Base-by-base conservation (phyloP, 2,113 vertebrate genomes). In the Syngnathus scovelli region DNA sequence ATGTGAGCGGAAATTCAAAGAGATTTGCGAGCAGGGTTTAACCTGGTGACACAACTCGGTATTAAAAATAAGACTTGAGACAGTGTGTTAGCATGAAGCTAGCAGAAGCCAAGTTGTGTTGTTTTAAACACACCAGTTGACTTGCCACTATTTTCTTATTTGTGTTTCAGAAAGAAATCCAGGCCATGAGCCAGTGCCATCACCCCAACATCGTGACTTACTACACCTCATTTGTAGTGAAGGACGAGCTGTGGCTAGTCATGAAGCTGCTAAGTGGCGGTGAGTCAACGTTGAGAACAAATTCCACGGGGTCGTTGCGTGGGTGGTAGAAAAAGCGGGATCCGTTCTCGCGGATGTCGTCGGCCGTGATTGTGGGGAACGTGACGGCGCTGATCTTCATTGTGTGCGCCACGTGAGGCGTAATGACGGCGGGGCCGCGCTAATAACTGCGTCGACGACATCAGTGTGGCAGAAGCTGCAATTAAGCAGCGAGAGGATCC, bases 191-290 rank as follows among this genome's bases (percentile, higher is more conserved):
- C 84, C 96, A 99, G 85, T 99, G 96, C 85, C 94, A 99, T 85
- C 96, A 99, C 77, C 95, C 95, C 73, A 99, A 99, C 83, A 97
- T 98, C 37, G 96, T 99, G 75, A 95, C 95, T 71, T 98, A 99
- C 88, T 98, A 97, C 87, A 99, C 96, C 0, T 99, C 96, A 0
- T 99, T 99, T 8, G 96, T 99, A 79, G 95, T 99, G 59, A 99
- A 98, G 87, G 96, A 99, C 76, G 96, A 99, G 84, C 94, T 99
- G 66, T 99, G 96, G 96, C 91, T 99, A 75, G 96, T 99, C 80
- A 99, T 99, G 95, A 95, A 94, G 90, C 90, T 98, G 76, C 93
- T 98, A 54, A 94, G 96, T 69, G 95, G 96, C 71, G 96, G 96
- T 98, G 86, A 86, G 90, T 86, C 33, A 60, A 13, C n/a, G 13